Base-by-base conservation (phyloP, 1,140 invertebrate genomes). In the Trachymyrmex septentrionalis region DNA sequence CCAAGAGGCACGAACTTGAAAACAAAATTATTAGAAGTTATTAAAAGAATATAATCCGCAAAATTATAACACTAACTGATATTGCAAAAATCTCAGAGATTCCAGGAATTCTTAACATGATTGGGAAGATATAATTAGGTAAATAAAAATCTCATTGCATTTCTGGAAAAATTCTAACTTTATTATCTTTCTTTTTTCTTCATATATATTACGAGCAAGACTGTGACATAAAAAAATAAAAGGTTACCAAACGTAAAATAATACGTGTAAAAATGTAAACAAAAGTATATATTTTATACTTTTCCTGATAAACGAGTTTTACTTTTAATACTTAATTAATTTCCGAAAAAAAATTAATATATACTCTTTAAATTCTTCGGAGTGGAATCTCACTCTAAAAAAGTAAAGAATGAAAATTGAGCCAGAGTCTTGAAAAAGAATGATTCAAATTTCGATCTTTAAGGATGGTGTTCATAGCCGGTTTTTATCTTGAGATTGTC, bases 91-190 rank as follows among this genome's bases (percentile, higher is more conserved):
- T 10, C 44, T n/a, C 38, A 4, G 38, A 44, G 38, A 9, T 48
- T 69, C n/a, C 34, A 69, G 14, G 14, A 50, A 24, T 24, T 16
- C 12, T 7, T n/a, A 21, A 3, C 0, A 44, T 19, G 10, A 59
- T 53, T 1, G 5, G 48, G 2, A 59, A 7, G 21, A 27, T 57
- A 59, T 34, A 59, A 57, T n/a, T 55, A 30, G 48, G 24, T 16
- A 53, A 72, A 53, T 72, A 72, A 72, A 19, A 71, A 71, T 55
- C 21, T n/a, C 24, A 55, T 50, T 71, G 14, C 48, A 21, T 69
- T 69, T 69, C 3, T 16, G 16, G 9, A 27, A 72, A 72, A 72
- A 72, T 50, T 71, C 5, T 6, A 53, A 27, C 16, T 72, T 53
- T 53, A 30, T 53, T 71, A 53, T 72, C 69, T 30, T 72, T 53